Percentiles rank a stretch among this genome's conserved stretches.
These are phyloP conservation scores for Pangasius djambal DNA, from an alignment of 2,797 vertebrate species.

Conservation along the genomic window DNA sequence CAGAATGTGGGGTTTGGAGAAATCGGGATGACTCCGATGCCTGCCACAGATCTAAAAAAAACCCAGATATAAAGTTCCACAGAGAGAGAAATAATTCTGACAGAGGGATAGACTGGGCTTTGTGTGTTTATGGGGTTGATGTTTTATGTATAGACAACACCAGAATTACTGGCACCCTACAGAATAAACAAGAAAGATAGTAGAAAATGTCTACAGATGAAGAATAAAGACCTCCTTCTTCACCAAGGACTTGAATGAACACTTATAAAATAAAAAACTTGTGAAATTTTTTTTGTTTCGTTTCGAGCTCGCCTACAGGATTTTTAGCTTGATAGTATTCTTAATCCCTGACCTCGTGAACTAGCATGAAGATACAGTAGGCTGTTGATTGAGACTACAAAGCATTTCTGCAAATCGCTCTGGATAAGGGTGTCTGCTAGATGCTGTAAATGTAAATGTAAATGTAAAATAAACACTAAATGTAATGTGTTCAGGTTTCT, in stretches of 20 bases:
- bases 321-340: neutral
- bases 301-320: neutral
- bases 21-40: neutral
- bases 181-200: neutral
- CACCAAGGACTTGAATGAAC: neutral
- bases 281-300: neutral
- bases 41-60: neutral
- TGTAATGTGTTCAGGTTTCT: neutral
- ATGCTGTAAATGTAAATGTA: neutral
- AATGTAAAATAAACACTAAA: neutral
- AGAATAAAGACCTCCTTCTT: neutral
- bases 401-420: neutral
- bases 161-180: neutral
- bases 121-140: neutral
- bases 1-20: constrained; percentile 5
- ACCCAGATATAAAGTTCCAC: neutral
- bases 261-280: neutral
- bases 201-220: neutral
- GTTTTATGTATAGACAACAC: neutral
- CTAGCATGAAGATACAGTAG: neutral
- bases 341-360: neutral
- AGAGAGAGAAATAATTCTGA: neutral
- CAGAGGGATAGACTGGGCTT: neutral
- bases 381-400: neutral
- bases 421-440: neutral